phyloP scores from a whole-genome alignment of 2,888 invertebrate species.

The Drosophila macrospina region DNA sequence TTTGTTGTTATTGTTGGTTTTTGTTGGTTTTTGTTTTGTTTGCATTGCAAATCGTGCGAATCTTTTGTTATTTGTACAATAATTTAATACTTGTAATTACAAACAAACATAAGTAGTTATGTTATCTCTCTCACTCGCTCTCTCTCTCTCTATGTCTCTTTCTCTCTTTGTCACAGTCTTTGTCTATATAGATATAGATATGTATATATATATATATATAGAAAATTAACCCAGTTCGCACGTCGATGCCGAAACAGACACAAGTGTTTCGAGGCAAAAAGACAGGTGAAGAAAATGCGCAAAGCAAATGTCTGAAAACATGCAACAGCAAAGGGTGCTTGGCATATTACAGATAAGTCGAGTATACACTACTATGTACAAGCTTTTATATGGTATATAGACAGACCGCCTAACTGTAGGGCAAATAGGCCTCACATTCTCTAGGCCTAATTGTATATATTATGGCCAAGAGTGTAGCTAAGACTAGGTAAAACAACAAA shows the following conservation, averaged over 20 bases:
- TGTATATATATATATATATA: conserved; percentile 57
- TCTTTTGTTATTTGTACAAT: conserved; percentile 51
- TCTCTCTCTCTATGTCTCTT: background rate
- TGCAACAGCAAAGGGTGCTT: conserved; percentile 50
- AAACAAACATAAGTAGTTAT: conserved; percentile 44
- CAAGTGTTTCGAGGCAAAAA: conserved; percentile 45
- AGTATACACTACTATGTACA: conserved; percentile 1
- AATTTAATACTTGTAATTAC: conserved; percentile 59
- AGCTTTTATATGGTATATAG: background rate
- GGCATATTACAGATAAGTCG: conserved; percentile 43
- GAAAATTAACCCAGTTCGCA: conserved; percentile 81
- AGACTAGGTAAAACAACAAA: conserved; percentile 30
- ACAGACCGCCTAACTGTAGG: conserved; percentile 47
- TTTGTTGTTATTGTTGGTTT: conserved; percentile 2
- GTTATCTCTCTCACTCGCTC: conserved; percentile 9
- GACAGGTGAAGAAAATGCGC: conserved; percentile 35
- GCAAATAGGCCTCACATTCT: conserved; percentile 17
- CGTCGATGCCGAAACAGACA: conserved; percentile 74
- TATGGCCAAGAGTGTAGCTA: conserved; percentile 17
- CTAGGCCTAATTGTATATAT: conserved; percentile 40
- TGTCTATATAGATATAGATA: conserved; percentile 13
- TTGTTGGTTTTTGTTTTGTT: conserved; percentile 25
- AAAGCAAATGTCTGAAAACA: conserved; percentile 50
- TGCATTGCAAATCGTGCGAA: conserved; percentile 70
- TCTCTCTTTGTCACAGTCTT: background rate